Evolutionary conservation across 2,797 vertebrate genomes (phyloP).

Genomic region (Chloroceryle amazona): DNA sequence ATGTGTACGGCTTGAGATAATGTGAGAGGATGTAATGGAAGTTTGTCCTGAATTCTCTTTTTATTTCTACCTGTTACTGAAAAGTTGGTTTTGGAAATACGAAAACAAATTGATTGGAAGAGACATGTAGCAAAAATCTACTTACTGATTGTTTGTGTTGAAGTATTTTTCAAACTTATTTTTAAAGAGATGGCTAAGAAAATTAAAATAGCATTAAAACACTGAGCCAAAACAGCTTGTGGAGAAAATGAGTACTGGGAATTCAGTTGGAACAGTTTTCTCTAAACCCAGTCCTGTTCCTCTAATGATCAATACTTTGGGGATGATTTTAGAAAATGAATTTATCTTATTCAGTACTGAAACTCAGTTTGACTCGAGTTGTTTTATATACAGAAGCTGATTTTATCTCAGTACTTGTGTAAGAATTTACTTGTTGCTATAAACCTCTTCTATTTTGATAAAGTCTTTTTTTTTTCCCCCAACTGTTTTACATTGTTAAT

Average conservation of each 20-base stretch:
- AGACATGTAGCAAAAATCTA: not conserved
- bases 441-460: constrained; percentile 58
- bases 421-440: constrained; percentile 61
- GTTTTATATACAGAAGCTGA: constrained; percentile 50
- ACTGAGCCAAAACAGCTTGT: constrained; percentile 29
- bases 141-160: constrained; percentile 14
- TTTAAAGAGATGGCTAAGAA: not conserved
- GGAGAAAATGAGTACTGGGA: not conserved
- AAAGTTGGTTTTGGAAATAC: not conserved
- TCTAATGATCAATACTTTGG: constrained; percentile 32
- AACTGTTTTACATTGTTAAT: constrained; percentile 45
- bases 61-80: constrained; percentile 3
- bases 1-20: not conserved
- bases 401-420: constrained; percentile 51
- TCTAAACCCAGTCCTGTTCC: constrained; percentile 11
- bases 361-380: constrained; percentile 40
- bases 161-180: not conserved
- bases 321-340: constrained; percentile 43
- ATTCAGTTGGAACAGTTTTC: constrained; percentile 29
- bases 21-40: not conserved
- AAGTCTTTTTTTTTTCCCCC: not conserved
- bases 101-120: not conserved
- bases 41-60: not conserved
- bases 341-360: constrained; percentile 32
- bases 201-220: constrained; percentile 13